Evolutionary conservation across 2,888 invertebrate genomes (phyloP).

Genomic region (Tupiocoris notatus): DNA sequence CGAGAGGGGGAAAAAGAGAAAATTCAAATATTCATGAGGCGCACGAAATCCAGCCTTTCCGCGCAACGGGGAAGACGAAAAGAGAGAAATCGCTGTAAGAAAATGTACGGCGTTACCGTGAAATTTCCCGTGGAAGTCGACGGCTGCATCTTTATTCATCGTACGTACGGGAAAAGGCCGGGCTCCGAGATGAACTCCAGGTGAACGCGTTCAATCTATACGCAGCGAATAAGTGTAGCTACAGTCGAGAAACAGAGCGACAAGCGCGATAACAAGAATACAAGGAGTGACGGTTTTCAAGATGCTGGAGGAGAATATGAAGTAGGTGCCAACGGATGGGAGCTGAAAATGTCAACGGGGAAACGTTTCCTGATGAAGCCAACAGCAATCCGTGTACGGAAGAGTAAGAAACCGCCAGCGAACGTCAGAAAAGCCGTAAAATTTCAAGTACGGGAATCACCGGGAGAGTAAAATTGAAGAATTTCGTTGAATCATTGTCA

Average conservation of each 20-base stretch:
- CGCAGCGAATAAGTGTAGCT: background rate
- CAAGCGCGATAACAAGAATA: too few relatives aligned
- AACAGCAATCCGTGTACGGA: too few relatives aligned
- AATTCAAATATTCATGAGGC: background rate
- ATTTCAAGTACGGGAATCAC: too few relatives aligned
- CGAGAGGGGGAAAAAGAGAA: too few relatives aligned
- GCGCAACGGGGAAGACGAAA: too few relatives aligned
- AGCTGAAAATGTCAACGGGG: too few relatives aligned
- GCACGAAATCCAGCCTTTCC: too few relatives aligned
- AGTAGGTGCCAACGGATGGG: background rate
- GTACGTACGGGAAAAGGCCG: background rate
- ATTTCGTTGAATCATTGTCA: too few relatives aligned
- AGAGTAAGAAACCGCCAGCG: too few relatives aligned
- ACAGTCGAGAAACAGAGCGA: background rate
- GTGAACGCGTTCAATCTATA: background rate
- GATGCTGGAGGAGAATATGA: background rate
- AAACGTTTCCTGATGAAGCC: too few relatives aligned
- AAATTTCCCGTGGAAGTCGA: background rate
- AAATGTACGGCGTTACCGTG: background rate
- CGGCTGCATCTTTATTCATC: background rate
- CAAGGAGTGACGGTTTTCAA: background rate
- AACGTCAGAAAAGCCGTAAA: too few relatives aligned
- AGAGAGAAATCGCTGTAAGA: background rate
- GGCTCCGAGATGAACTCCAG: background rate
- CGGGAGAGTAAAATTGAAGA: too few relatives aligned